Evolutionary conservation across 2,888 invertebrate species (phyloP).

Genomic region (Lycophotia porphyrea): DNA sequence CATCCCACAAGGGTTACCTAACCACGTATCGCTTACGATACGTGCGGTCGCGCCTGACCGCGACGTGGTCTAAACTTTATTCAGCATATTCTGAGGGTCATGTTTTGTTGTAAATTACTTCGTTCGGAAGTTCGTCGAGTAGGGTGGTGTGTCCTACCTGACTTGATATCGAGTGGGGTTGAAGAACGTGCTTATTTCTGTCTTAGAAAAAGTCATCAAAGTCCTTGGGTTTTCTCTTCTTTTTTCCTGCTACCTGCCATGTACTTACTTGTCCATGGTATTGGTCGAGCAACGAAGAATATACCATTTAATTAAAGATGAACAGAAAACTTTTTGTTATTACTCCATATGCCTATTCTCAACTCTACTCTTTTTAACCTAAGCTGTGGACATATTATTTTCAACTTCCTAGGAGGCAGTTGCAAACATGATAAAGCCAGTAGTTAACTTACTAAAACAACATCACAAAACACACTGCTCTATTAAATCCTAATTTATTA

Average conservation of each 20-base stretch:
- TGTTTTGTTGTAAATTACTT: slow-evolving; percentile 35
- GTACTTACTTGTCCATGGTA: background rate
- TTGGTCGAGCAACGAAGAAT: background rate
- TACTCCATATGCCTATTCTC: background rate
- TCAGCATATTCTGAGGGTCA: slow-evolving; percentile 27
- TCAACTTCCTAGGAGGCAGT: too few species aligned
- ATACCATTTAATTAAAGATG: background rate
- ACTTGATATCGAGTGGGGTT: slow-evolving; percentile 3
- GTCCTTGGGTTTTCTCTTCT: background rate
- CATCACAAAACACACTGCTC: slow-evolving; percentile 28
- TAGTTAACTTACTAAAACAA: slow-evolving; percentile 27
- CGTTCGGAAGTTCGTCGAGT: slow-evolving; percentile 16
- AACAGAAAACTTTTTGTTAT: background rate
- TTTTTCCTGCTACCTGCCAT: background rate
- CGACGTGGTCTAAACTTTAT: slow-evolving; percentile 50
- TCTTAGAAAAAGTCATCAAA: background rate
- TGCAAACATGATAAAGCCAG: slow-evolving; percentile 1
- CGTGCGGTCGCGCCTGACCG: slow-evolving; percentile 46
- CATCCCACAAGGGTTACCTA: slow-evolving; percentile 27
- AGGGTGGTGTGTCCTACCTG: slow-evolving; percentile 9
- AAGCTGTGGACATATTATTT: background rate
- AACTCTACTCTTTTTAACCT: background rate
- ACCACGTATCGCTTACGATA: slow-evolving; percentile 50
- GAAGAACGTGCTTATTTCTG: background rate
- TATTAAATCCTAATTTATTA: slow-evolving; percentile 44